A percentile compares a stretch with the other conserved stretches of the same genome.
Evolutionary conservation across 1,140 invertebrate genomes (phyloP).

Genomic region (Dinoponera quadriceps): DNA sequence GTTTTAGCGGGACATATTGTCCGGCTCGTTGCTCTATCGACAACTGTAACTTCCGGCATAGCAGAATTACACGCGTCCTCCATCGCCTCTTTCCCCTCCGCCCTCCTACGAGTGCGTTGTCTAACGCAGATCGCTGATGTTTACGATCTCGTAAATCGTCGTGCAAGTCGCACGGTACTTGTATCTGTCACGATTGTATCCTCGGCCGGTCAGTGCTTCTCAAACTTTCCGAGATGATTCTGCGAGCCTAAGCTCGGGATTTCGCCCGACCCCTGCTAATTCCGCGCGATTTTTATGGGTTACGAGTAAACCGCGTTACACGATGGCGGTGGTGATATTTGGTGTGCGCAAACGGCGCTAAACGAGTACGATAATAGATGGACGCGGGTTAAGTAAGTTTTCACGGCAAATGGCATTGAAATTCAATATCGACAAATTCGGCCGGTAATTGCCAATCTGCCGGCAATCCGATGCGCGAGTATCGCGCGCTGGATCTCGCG

Average conservation of each 20-base stretch:
- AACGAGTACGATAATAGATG: constrained; percentile 35
- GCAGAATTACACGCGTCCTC: constrained; percentile 25
- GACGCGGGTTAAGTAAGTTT: constrained; percentile 29
- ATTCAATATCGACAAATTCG: constrained; percentile 50
- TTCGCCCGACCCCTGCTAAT: too few relatives aligned
- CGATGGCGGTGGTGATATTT: too few relatives aligned
- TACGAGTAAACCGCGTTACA: background rate
- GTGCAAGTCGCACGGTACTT: background rate
- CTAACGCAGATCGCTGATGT: constrained; percentile 12
- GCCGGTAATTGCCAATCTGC: constrained; percentile 37
- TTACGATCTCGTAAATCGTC: constrained; percentile 25
- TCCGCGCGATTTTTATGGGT: background rate
- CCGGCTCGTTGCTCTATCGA: constrained; percentile 27
- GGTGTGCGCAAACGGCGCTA: background rate
- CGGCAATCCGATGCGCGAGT: constrained; percentile 24
- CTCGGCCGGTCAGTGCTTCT: background rate
- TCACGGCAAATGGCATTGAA: constrained; percentile 43
- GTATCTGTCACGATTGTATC: background rate
- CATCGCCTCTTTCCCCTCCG: too few relatives aligned
- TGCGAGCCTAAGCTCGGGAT: too few relatives aligned
- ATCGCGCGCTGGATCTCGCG: constrained; percentile 1
- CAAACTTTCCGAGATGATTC: background rate
- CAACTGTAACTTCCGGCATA: constrained; percentile 23
- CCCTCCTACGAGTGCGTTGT: constrained; percentile 1
- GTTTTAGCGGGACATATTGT: constrained; percentile 39